Percentiles rank a stretch among this genome's conserved stretches.
These are phyloP conservation scores for Papilio helenus DNA, from an alignment of 1,140 invertebrate species.

Conservation along the genomic window DNA sequence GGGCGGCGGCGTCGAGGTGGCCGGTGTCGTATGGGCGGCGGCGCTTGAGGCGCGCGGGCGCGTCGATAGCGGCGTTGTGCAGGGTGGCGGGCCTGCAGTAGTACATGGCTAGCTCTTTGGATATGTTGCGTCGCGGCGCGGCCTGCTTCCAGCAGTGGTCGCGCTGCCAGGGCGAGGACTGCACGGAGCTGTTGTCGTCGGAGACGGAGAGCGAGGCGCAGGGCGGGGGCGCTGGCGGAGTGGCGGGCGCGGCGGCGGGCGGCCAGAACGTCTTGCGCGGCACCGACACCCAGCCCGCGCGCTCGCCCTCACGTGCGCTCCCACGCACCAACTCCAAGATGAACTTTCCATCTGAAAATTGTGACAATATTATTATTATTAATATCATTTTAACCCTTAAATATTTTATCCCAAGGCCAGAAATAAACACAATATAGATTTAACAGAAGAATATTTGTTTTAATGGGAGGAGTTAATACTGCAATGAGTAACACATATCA, in stretches of 20 bases:
- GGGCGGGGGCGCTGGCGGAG: conserved; percentile 75
- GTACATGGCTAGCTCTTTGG: conserved; percentile 88
- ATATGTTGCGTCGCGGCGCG: conserved; percentile 87
- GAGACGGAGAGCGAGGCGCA: conserved; percentile 86
- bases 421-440: background rate
- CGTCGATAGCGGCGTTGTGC: conserved; percentile 72
- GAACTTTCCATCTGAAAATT: conserved; percentile 91
- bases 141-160: conserved; percentile 94
- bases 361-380: conserved; percentile 29
- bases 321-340: conserved; percentile 93
- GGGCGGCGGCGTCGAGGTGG: conserved; percentile 56
- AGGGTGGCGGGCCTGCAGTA: conserved; percentile 85
- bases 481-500: conserved; percentile 16
- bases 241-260: conserved; percentile 86
- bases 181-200: conserved; percentile 94
- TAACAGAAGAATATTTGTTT: background rate
- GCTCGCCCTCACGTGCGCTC: conserved; percentile 90
- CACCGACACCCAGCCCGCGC: conserved; percentile 92
- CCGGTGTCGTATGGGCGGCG: conserved; percentile 81
- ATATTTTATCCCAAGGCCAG: background rate
- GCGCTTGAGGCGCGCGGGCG: conserved; percentile 81
- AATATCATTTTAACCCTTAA: background rate
- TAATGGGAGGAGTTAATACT: background rate
- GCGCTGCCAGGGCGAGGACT: conserved; percentile 93
- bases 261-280: conserved; percentile 94